These are phyloP conservation scores for Thalassarche chlororhynchos DNA, from an alignment of 2,113 vertebrate genomes.

Conservation along the genomic window DNA sequence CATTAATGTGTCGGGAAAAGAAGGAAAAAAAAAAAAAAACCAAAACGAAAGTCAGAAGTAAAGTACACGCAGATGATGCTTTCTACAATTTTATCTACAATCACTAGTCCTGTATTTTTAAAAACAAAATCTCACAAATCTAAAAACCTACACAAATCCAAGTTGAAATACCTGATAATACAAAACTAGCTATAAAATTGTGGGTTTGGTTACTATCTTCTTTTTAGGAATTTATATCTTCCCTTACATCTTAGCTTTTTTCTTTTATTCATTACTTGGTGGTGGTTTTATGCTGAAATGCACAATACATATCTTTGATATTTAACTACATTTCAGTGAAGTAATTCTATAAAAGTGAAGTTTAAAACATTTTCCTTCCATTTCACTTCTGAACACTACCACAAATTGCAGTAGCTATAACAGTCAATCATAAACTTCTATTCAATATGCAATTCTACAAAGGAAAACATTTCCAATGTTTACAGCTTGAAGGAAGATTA, in stretches of 20 bases:
- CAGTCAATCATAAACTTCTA: not conserved
- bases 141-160: not conserved
- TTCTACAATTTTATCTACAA: not conserved
- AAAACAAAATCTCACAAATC: not conserved
- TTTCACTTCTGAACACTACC: not conserved
- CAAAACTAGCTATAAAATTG: not conserved
- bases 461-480: not conserved
- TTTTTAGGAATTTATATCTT: not conserved
- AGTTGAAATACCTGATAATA: not conserved
- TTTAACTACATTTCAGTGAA: not conserved
- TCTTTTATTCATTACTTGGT: not conserved
- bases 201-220: not conserved
- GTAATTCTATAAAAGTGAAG: not conserved
- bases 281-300: not conserved
- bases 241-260: not conserved
- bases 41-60: not conserved
- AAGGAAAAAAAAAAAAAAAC: not conserved
- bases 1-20: rapidly evolving
- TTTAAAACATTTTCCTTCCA: not conserved
- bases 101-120: not conserved
- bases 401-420: not conserved
- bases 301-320: not conserved
- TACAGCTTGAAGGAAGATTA: not conserved
- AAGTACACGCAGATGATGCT: not conserved
- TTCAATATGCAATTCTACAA: not conserved